phyloP scores from a whole-genome alignment of 2,888 invertebrate genomes.

The Ceriagrion tenellum region DNA sequence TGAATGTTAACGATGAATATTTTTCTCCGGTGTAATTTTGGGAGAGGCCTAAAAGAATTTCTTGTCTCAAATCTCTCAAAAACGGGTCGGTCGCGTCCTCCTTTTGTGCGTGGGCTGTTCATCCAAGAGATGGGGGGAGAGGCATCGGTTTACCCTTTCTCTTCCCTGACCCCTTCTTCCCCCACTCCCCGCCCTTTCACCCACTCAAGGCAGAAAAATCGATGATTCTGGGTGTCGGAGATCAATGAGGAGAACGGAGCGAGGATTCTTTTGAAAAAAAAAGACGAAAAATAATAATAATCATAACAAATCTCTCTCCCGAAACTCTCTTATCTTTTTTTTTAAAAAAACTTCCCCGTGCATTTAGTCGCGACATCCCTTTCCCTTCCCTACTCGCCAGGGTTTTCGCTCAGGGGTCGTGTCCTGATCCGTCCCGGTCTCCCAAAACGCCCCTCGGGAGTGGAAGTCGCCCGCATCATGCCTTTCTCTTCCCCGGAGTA shows the following conservation, averaged over 20 bases:
- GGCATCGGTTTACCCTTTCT: no score
- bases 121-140: no score
- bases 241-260: not conserved
- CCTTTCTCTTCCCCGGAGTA: no score
- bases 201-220: not conserved
- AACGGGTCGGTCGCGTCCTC: not conserved
- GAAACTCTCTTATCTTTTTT: not conserved
- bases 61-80: not conserved
- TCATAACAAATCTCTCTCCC: not conserved
- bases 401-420: no score
- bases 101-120: not conserved
- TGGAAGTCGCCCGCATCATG: no score
- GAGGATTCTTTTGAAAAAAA: not conserved
- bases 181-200: not conserved
- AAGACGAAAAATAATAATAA: not conserved
- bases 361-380: not conserved
- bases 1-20: no score
- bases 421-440: no score
- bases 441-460: no score
- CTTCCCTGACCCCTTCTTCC: no score
- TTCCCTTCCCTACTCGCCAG: not conserved
- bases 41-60: not conserved
- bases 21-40: not conserved
- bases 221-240: not conserved
- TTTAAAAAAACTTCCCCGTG: not conserved